Conservation (phyloP, 2,113 vertebrate species). For the Phalacrocorax brasilianus region DNA sequence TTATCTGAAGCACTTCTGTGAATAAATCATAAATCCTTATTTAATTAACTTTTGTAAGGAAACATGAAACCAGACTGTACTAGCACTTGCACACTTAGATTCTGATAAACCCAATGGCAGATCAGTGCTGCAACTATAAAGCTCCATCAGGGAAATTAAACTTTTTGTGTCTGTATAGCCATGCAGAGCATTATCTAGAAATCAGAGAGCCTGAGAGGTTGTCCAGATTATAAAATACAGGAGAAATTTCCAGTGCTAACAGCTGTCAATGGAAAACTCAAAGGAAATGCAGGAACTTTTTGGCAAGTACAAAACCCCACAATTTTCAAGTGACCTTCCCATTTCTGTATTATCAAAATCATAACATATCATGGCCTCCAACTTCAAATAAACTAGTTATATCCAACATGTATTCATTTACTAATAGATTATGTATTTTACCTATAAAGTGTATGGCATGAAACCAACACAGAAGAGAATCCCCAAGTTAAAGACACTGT, state of each 20-base stretch:
- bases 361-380: not conserved
- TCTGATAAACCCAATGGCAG: not conserved
- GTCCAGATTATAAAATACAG: not conserved
- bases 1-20: not conserved
- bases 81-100: not conserved
- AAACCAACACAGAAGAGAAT: not conserved
- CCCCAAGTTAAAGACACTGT: not conserved
- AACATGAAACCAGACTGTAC: not conserved
- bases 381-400: not conserved
- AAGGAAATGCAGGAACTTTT: not conserved
- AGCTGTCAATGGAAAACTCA: not conserved
- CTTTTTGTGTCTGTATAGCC: not conserved
- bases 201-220: not conserved
- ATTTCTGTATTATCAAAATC: not conserved
- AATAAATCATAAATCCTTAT: not conserved
- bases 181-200: not conserved
- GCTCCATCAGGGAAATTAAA: not conserved
- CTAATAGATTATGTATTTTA: not conserved
- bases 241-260: not conserved
- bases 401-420: not conserved
- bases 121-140: not conserved
- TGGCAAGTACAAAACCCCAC: not conserved
- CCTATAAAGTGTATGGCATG: not conserved
- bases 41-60: not conserved
- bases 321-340: not conserved